A percentile compares a stretch with the other conserved stretches of the same genome.
Evolutionary conservation across 2,113 vertebrate species (phyloP).

Genomic region (Takifugu bimaculatus): DNA sequence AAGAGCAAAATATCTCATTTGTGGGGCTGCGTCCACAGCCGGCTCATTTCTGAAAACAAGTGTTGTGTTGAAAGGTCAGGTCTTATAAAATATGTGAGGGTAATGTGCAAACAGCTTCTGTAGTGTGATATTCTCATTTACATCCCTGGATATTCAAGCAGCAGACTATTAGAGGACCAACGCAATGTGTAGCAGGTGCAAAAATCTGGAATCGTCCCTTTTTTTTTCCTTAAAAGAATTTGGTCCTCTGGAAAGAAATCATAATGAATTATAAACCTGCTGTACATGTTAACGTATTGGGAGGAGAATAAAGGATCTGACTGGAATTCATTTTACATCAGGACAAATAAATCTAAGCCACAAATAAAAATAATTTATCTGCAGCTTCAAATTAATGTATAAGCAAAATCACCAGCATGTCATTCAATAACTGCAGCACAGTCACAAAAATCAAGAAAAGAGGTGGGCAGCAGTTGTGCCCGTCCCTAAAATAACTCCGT

Average conservation of each 20-base stretch:
- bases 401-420: slow-evolving; percentile 25
- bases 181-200: background rate
- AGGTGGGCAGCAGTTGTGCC: background rate
- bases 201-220: slow-evolving; percentile 1
- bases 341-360: background rate
- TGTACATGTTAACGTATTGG: no score
- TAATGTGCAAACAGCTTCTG: slow-evolving; percentile 26
- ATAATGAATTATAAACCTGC: no score
- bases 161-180: background rate
- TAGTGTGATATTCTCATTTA: slow-evolving; percentile 19
- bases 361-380: background rate
- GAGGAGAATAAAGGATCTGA: no score
- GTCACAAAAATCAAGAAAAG: slow-evolving; percentile 4
- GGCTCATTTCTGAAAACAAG: slow-evolving; percentile 58
- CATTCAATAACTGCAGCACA: background rate
- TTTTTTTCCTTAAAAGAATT: slow-evolving; percentile 19
- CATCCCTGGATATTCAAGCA: slow-evolving; percentile 2
- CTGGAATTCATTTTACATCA: no score
- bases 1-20: slow-evolving; percentile 46
- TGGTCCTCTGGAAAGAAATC: slow-evolving; percentile 39
- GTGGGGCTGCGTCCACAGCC: slow-evolving; percentile 23
- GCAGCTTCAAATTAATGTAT: slow-evolving; percentile 41
- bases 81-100: slow-evolving; percentile 43
- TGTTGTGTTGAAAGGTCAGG: slow-evolving; percentile 56
- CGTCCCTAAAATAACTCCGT: slow-evolving; percentile 25